phyloP scores from a whole-genome alignment of 35 echinoderm and acorn worm genomes.

The Heliocidaris tuberculata region DNA sequence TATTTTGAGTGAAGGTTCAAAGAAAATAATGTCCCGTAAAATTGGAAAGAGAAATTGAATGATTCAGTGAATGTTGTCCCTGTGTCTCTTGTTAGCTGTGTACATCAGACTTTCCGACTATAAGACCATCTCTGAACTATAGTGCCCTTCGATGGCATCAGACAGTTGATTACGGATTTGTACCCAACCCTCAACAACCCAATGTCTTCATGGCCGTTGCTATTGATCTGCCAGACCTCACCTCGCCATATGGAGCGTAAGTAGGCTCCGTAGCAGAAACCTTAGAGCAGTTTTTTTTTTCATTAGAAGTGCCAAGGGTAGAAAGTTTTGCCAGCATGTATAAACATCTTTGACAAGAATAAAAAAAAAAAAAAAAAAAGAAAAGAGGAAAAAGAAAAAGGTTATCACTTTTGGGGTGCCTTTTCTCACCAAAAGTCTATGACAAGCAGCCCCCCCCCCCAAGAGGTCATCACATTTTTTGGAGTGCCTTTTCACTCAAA shows the following conservation, averaged over 20 bases:
- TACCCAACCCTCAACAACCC: constrained; percentile 67
- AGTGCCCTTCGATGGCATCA: constrained; percentile 71
- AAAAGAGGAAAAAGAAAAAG: too few relatives aligned
- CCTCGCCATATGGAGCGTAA: constrained; percentile 86
- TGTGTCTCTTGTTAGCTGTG: constrained; percentile 54
- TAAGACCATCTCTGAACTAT: constrained; percentile 48
- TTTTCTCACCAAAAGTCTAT: too few relatives aligned
- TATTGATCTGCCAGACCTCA: constrained; percentile 77
- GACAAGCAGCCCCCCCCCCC: background rate
- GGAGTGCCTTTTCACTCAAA: too few relatives aligned
- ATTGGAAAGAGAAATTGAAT: too few relatives aligned
- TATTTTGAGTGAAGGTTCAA: too few relatives aligned
- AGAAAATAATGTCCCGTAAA: too few relatives aligned
- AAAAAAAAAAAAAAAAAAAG: too few relatives aligned
- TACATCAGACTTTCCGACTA: constrained; percentile 49
- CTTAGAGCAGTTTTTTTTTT: background rate
- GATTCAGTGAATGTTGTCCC: too few relatives aligned
- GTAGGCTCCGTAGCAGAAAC: background rate
- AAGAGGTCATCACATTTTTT: too few relatives aligned
- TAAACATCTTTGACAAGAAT: too few relatives aligned
- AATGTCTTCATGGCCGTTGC: constrained; percentile 93
- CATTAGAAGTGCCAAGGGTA: background rate
- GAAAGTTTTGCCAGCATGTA: background rate
- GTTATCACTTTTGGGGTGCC: too few relatives aligned
- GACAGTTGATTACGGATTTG: constrained; percentile 80